Percentiles rank a stretch among this genome's conserved stretches.
These are phyloP conservation scores for Sebastes ruberrimus DNA, from an alignment of 2,797 vertebrate species.

Conservation along the genomic window DNA sequence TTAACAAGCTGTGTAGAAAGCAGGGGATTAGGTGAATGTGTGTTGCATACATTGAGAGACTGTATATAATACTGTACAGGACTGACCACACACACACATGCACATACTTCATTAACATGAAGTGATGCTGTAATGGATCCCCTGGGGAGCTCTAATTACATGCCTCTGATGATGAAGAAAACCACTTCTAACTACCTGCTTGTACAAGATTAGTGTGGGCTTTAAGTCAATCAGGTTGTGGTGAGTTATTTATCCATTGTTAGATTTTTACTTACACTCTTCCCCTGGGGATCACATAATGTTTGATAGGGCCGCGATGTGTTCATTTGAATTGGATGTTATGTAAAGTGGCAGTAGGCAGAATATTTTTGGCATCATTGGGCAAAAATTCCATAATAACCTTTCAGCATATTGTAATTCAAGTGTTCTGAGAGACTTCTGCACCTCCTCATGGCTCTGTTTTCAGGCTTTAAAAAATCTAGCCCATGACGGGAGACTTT, in stretches of 20 bases:
- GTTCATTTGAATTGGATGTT: neutral
- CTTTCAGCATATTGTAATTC: no score
- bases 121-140: neutral
- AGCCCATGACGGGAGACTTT: no score
- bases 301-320: neutral
- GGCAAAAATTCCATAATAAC: no score
- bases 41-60: neutral
- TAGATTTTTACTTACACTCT: neutral
- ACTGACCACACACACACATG: neutral
- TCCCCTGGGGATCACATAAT: neutral
- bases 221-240: neutral
- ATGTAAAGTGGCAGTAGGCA: neutral
- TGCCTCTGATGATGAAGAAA: neutral
- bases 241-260: neutral
- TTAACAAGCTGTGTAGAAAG: slow-evolving; percentile 42
- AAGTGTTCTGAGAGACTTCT: no score
- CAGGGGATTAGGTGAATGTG: neutral
- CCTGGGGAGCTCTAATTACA: neutral
- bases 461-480: no score
- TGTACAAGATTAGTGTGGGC: neutral
- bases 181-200: neutral
- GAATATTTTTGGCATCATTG: no score
- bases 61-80: neutral
- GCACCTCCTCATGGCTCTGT: no score
- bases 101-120: neutral